Evolutionary conservation across 2,888 invertebrate genomes (phyloP).

Genomic region (Timandra comae): DNA sequence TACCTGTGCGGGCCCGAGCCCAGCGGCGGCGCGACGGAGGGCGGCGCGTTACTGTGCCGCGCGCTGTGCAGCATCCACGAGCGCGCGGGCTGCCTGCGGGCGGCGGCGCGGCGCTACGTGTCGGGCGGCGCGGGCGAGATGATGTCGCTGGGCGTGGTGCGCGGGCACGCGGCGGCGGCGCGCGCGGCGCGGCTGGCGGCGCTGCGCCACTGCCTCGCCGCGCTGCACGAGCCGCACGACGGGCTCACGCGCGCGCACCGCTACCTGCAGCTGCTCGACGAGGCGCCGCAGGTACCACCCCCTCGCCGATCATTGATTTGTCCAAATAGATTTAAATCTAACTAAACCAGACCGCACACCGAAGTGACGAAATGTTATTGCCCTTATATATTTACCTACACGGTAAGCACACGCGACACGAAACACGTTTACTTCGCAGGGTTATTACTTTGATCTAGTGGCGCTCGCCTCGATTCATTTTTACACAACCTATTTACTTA

Average conservation of each 20-base stretch:
- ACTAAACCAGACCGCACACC: background rate
- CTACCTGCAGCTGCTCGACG: slow-evolving; percentile 91
- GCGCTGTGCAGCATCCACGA: slow-evolving; percentile 60
- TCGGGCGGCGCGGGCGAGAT: slow-evolving; percentile 93
- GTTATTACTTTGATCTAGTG: too few species aligned
- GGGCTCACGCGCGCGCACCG: slow-evolving; percentile 90
- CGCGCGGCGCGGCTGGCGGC: slow-evolving; percentile 41
- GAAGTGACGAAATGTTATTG: too few species aligned
- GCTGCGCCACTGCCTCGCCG: slow-evolving; percentile 63
- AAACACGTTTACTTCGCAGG: too few species aligned
- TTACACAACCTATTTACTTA: too few species aligned
- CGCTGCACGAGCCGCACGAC: slow-evolving; percentile 54
- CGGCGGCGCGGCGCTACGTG: slow-evolving; percentile 78
- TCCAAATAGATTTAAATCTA: too few species aligned
- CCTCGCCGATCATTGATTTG: too few species aligned
- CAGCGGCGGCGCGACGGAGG: slow-evolving; percentile 60
- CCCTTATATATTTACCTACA: too few species aligned
- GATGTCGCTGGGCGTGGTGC: slow-evolving; percentile 81
- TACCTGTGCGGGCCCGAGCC: slow-evolving; percentile 78
- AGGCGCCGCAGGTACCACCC: slow-evolving; percentile 87
- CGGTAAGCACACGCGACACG: too few species aligned
- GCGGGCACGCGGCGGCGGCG: slow-evolving; percentile 45
- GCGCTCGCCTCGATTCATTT: too few species aligned
- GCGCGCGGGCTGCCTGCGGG: slow-evolving; percentile 34
- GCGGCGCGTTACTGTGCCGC: slow-evolving; percentile 44